Evolutionary conservation across 2,888 invertebrate genomes (phyloP).

Genomic region (Sphaerolaimus hirsutus): DNA sequence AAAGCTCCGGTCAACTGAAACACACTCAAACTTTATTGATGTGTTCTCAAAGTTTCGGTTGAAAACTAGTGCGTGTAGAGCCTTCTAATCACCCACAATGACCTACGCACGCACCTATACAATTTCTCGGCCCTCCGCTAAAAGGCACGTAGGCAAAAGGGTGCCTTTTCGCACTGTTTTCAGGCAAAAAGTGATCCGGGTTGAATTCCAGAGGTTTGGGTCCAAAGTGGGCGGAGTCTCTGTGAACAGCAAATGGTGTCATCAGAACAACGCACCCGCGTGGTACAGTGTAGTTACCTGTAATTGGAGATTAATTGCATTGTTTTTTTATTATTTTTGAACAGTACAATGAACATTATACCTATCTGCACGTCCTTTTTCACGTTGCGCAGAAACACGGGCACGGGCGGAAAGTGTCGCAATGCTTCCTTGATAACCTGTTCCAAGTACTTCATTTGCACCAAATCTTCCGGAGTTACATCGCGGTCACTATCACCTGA

Average conservation of each 20-base stretch:
- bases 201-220: conserved; percentile 28
- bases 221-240: conserved; percentile 20
- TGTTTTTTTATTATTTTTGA: not conserved
- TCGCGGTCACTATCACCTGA: conserved; percentile 10
- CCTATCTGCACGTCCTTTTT: conserved; percentile 24
- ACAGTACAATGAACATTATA: conserved; percentile 5
- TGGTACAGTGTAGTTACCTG: conserved; percentile 12
- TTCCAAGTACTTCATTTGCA: conserved; percentile 18
- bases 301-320: not conserved
- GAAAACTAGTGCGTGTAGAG: too few species aligned
- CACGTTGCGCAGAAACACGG: conserved; percentile 17
- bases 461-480: conserved; percentile 21
- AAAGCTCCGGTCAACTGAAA: too few species aligned
- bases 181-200: conserved; percentile 28
- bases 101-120: too few species aligned
- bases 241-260: conserved; percentile 21
- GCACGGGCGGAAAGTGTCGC: conserved; percentile 21
- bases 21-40: too few species aligned
- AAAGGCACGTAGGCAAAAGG: conserved; percentile 19
- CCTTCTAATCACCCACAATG: too few species aligned
- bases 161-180: conserved; percentile 15
- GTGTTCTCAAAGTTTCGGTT: too few species aligned
- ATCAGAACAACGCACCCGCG: conserved; percentile 20
- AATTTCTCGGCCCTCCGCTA: conserved; percentile 18
- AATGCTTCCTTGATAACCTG: conserved; percentile 21